These are phyloP conservation scores for Dryadula phaetusa DNA, from an alignment of 2,888 invertebrate species.

Conservation along the genomic window DNA sequence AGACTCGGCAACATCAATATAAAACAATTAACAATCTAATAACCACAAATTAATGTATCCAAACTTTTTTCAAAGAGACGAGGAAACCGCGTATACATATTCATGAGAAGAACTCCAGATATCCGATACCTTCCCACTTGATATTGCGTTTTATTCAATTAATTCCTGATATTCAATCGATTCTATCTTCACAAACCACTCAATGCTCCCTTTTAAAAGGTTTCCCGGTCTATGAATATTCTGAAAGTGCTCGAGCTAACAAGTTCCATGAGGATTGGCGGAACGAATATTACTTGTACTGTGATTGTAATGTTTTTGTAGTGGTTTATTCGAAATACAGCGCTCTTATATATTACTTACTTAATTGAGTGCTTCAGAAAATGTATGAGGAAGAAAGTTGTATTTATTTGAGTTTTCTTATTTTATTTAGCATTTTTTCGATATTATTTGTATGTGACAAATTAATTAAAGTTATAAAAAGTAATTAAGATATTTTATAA, in stretches of 20 bases:
- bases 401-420: neutral
- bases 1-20: too few species aligned
- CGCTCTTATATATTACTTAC: conserved; percentile 5
- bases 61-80: conserved; percentile 61
- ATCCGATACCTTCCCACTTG: conserved; percentile 54
- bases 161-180: conserved; percentile 68
- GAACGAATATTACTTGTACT: conserved; percentile 34
- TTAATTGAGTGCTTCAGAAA: conserved; percentile 8
- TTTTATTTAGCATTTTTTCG: neutral
- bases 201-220: conserved; percentile 49
- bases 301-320: conserved; percentile 40
- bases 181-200: conserved; percentile 50
- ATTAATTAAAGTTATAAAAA: neutral
- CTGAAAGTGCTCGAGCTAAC: conserved; percentile 52
- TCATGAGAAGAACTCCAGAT: conserved; percentile 61
- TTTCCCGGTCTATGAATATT: conserved; percentile 58
- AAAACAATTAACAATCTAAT: conserved; percentile 30
- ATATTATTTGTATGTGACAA: too few species aligned
- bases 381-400: neutral
- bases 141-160: conserved; percentile 78
- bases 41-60: conserved; percentile 48
- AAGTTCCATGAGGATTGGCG: conserved; percentile 42
- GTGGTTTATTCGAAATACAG: conserved; percentile 9
- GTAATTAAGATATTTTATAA: too few species aligned
- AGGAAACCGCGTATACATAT: conserved; percentile 72